Evolutionary conservation across 1,140 invertebrate genomes (phyloP).

Genomic region (Neotoxoptera formosana): DNA sequence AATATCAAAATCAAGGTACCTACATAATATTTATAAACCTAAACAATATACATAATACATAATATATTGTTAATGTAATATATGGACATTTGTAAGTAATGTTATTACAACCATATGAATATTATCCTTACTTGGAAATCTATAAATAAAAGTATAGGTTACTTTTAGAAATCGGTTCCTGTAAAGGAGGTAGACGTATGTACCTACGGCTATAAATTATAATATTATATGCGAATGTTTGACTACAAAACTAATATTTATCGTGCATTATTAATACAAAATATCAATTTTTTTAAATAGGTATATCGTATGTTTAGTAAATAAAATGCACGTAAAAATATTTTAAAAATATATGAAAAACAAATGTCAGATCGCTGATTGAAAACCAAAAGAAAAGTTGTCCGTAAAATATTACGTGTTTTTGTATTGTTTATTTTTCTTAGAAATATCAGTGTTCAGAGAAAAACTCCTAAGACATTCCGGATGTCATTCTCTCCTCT

Average conservation of each 20-base stretch:
- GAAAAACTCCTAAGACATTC: conserved; percentile 10
- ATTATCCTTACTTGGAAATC: background rate
- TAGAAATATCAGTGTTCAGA: conserved; percentile 14
- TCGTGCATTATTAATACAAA: background rate
- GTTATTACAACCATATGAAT: background rate
- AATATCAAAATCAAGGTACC: background rate
- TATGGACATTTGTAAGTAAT: background rate
- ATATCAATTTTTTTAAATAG: background rate
- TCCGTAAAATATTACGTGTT: background rate
- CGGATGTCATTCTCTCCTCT: background rate
- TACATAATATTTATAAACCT: no score
- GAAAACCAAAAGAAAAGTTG: background rate
- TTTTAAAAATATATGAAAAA: background rate
- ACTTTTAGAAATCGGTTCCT: background rate
- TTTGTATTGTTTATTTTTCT: background rate
- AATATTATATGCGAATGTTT: background rate
- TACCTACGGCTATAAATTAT: background rate
- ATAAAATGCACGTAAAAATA: background rate
- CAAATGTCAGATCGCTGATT: background rate
- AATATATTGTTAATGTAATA: no score
- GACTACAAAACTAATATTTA: background rate
- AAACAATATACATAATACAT: no score
- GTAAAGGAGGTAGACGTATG: background rate
- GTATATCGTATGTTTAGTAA: background rate
- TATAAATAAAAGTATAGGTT: background rate